Conservation (phyloP, 1,140 invertebrate species). For the Saccostrea cuccullata region DNA sequence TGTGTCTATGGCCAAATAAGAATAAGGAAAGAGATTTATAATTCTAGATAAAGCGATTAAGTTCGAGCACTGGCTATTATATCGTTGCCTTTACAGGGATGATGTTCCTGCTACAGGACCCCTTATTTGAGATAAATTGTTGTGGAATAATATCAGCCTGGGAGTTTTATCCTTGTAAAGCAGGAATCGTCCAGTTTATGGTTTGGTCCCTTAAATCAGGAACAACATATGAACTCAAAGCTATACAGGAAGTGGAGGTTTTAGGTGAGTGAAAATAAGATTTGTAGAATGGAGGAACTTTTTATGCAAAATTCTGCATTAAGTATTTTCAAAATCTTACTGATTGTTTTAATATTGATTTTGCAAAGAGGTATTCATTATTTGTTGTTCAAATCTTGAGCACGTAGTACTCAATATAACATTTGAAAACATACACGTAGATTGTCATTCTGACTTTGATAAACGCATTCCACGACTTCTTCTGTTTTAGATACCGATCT, state of each 20-base stretch:
- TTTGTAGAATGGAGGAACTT: too few species aligned
- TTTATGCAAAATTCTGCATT: too few species aligned
- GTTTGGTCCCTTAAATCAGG: constrained; percentile 20
- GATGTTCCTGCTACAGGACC: constrained; percentile 16
- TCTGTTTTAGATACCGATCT: background rate
- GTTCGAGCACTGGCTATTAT: too few species aligned
- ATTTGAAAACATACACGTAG: too few species aligned
- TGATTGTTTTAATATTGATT: too few species aligned
- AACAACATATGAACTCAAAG: constrained; percentile 2
- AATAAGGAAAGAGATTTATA: too few species aligned
- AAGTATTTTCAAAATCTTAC: too few species aligned
- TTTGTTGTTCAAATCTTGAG: background rate
- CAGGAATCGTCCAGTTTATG: constrained; percentile 16
- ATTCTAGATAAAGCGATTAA: too few species aligned
- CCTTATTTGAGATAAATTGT: background rate
- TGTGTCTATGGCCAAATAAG: too few species aligned
- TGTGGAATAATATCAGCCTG: constrained; percentile 31
- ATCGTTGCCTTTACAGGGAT: background rate
- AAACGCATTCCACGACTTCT: too few species aligned
- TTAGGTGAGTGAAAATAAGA: background rate
- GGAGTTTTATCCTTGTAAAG: constrained; percentile 11
- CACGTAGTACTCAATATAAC: background rate
- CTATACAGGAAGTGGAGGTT: constrained; percentile 10
- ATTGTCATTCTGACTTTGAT: too few species aligned
- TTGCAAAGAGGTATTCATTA: too few species aligned